A percentile compares a stretch with the other conserved stretches of the same genome.
Conservation (phyloP, 2,113 vertebrate genomes). For the Triplophysa rosa region DNA sequence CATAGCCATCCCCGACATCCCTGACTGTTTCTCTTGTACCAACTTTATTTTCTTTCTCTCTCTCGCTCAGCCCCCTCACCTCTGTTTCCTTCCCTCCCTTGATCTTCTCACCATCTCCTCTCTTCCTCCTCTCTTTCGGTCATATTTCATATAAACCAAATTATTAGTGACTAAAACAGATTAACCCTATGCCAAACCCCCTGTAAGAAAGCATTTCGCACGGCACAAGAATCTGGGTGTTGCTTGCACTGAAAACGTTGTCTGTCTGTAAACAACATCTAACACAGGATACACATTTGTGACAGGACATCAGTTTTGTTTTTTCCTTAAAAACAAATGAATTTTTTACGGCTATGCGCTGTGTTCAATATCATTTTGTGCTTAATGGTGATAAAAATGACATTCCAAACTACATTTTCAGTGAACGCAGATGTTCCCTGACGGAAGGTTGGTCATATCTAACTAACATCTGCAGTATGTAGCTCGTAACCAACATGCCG, state of each 20-base stretch:
- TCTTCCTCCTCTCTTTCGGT: conserved; percentile 31
- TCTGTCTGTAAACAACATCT: no score
- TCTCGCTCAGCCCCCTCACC: background rate
- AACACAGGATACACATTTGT: no score
- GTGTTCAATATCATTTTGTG: no score
- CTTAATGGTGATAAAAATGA: no score
- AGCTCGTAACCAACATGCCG: background rate
- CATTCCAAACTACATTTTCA: no score
- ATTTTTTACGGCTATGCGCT: no score
- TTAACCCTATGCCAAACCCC: no score
- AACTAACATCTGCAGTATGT: background rate
- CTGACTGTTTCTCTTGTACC: background rate
- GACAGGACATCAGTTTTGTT: no score
- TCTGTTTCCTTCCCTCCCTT: conserved; percentile 27
- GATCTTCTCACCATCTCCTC: conserved; percentile 41
- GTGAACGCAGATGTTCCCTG: background rate
- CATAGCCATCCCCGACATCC: conserved; percentile 65
- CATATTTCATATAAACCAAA: background rate
- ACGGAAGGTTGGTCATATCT: background rate
- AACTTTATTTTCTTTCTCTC: background rate
- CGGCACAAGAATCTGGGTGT: no score
- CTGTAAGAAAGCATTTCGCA: no score
- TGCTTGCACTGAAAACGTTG: no score
- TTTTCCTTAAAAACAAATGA: no score
- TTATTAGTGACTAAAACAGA: background rate